Evolutionary conservation across 2,888 invertebrate species (phyloP).

Genomic region (Neoitamus cyanurus): DNA sequence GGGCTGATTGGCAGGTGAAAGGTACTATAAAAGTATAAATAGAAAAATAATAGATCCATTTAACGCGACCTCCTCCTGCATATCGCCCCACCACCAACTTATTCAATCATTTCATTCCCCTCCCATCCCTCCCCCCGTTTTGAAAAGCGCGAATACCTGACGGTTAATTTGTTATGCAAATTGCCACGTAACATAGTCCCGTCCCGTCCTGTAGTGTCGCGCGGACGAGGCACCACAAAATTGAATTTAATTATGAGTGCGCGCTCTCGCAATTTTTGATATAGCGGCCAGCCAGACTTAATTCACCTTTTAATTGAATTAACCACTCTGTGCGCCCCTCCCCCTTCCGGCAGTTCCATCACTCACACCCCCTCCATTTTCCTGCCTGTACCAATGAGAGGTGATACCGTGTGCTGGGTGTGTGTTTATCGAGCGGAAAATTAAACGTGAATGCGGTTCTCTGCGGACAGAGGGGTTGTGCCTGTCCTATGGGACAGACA

Average conservation of each 20-base stretch:
- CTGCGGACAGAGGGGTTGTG: too few species aligned
- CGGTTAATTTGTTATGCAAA: slow-evolving; percentile 32
- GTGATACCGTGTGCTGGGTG: neutral
- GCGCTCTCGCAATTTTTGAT: neutral
- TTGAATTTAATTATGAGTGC: slow-evolving; percentile 32
- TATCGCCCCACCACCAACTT: neutral
- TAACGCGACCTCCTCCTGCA: too few species aligned
- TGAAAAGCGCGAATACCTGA: neutral
- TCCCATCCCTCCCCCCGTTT: neutral
- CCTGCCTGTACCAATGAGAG: neutral
- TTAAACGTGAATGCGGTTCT: neutral
- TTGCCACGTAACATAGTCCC: slow-evolving; percentile 20
- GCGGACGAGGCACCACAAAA: neutral
- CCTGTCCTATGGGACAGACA: neutral
- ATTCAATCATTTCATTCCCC: neutral
- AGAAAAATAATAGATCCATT: too few species aligned
- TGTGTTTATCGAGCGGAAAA: slow-evolving; percentile 1
- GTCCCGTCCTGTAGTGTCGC: neutral
- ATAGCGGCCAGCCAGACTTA: neutral
- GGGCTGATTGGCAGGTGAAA: too few species aligned
- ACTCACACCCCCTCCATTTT: neutral
- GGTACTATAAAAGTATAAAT: too few species aligned
- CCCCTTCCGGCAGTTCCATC: neutral
- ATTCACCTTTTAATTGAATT: slow-evolving; percentile 22
- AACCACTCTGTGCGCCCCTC: neutral